Conservation (phyloP, 2,888 invertebrate species). For the Pimpla rufipes region DNA sequence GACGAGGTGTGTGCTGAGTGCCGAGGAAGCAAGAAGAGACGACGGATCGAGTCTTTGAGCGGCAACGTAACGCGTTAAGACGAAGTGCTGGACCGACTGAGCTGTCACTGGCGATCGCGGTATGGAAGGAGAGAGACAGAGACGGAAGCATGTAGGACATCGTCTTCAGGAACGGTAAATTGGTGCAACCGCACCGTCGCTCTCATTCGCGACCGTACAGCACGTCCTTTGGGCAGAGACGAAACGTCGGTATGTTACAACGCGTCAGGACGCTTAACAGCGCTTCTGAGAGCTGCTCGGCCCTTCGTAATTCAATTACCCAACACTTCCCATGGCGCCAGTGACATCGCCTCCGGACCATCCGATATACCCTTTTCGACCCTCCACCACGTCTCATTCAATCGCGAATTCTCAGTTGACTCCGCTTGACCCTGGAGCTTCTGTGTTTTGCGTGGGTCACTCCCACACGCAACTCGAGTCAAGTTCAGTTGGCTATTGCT, state of each 20-base stretch:
- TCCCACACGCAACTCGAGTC: not conserved
- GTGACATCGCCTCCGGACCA: constrained; percentile 5
- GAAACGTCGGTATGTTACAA: not conserved
- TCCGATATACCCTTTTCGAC: not conserved
- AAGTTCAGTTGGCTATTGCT: not conserved
- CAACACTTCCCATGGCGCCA: constrained; percentile 23
- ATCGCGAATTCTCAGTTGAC: constrained; percentile 19
- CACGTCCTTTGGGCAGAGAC: not conserved
- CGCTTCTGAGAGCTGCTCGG: constrained; percentile 30
- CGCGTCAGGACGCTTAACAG: constrained; percentile 23
- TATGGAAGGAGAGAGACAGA: constrained; percentile 22
- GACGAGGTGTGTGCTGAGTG: constrained; percentile 31
- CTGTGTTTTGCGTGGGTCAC: not conserved
- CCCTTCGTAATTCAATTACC: constrained; percentile 40
- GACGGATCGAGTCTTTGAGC: constrained; percentile 30
- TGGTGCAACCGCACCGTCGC: constrained; percentile 21
- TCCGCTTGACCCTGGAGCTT: not conserved
- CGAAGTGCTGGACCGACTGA: not conserved
- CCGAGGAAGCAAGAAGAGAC: constrained; percentile 15
- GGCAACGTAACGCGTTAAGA: not conserved
- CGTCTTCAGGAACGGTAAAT: constrained; percentile 43
- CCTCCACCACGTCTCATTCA: not conserved
- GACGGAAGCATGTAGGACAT: constrained; percentile 5
- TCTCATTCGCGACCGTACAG: not conserved
- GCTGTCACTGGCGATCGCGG: not conserved